Evolutionary conservation across 2,113 vertebrate genomes (phyloP), one percentile per base, ranked within the genome.

Genomic region (Gadus macrocephalus): DNA sequence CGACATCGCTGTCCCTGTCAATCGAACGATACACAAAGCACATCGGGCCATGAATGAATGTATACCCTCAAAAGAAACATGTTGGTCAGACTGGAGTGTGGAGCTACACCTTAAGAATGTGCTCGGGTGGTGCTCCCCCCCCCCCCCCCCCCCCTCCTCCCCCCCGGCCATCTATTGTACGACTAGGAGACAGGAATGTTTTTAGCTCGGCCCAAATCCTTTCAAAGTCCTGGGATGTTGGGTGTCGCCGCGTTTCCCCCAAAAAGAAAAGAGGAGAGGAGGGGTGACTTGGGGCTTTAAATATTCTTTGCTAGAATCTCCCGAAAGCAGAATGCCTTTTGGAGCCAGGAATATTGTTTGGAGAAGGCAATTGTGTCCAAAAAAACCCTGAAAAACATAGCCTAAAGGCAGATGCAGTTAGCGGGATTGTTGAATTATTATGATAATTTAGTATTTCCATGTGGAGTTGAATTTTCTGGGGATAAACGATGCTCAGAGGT

Each of bases 401-500:
- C 31, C 64, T 53, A 35, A 56, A 71, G 62, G 11, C 11, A 56
- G 5, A n/a, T 9, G 49, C 15, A 53, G 19, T 59, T 42, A 53
- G 73, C 20, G 42, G 42, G 42, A 49, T 14, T 56, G 53, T 62
- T 55, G 15, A 71, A 68, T 27, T 66, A 42, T 7, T 78, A 68
- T 58, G 25, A 63, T 70, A 31, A 71, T 66, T 17, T 71, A 49
- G n/a, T 11, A 53, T 70, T 64, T 60, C 27, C 27, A 67, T 61
- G 55, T 61, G 67, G n/a, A 74, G 74, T 64, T 31, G 20, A 56
- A 7, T 64, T 68, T 55, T 42, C 42, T 7, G 15, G 4, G 31
- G 59, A 35, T 73, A 60, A 74, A 67, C 14, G 27, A 27, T 63
- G 15, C 64, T 66, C 62, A 55, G 72, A 42, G 62, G 27, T 49